These are phyloP conservation scores for Prosopocoilus inquinatus DNA, from an alignment of 2,888 invertebrate genomes.

Conservation along the genomic window DNA sequence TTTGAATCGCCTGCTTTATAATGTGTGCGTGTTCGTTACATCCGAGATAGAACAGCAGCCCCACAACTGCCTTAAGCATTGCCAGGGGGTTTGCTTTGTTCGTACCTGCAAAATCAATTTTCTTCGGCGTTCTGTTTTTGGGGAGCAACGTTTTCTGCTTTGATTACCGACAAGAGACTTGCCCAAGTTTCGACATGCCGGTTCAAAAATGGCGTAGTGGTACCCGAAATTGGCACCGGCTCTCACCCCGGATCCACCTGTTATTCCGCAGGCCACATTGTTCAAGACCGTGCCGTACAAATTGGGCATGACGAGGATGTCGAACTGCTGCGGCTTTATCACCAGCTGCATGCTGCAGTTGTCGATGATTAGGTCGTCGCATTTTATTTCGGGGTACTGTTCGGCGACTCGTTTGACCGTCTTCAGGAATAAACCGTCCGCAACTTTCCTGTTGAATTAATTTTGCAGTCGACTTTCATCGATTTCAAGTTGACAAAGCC, in stretches of 20 bases:
- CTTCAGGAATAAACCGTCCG: constrained; percentile 44
- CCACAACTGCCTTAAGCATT: constrained; percentile 30
- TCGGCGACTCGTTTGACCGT: constrained; percentile 35
- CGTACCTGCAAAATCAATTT: constrained; percentile 57
- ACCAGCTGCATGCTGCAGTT: constrained; percentile 42
- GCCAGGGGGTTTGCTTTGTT: constrained; percentile 34
- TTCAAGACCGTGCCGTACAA: constrained; percentile 42
- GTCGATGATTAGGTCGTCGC: constrained; percentile 39
- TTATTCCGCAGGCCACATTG: constrained; percentile 41
- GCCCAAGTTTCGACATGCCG: constrained; percentile 32
- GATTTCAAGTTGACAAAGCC: no score
- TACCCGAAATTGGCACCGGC: constrained; percentile 41
- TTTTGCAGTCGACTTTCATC: no score
- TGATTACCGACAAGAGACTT: constrained; percentile 15
- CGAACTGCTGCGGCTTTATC: constrained; percentile 38
- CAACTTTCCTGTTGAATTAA: constrained; percentile 44
- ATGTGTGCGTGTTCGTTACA: constrained; percentile 19
- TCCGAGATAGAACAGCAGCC: constrained; percentile 30
- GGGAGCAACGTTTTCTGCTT: background rate
- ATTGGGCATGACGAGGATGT: constrained; percentile 43
- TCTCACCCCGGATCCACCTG: constrained; percentile 41
- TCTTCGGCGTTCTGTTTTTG: no score
- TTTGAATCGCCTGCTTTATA: constrained; percentile 27
- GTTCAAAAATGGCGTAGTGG: constrained; percentile 41
- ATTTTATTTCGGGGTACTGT: constrained; percentile 37